phyloP scores from a whole-genome alignment of 64 coral and sea anemone genomes.

The Montipora capricornis region DNA sequence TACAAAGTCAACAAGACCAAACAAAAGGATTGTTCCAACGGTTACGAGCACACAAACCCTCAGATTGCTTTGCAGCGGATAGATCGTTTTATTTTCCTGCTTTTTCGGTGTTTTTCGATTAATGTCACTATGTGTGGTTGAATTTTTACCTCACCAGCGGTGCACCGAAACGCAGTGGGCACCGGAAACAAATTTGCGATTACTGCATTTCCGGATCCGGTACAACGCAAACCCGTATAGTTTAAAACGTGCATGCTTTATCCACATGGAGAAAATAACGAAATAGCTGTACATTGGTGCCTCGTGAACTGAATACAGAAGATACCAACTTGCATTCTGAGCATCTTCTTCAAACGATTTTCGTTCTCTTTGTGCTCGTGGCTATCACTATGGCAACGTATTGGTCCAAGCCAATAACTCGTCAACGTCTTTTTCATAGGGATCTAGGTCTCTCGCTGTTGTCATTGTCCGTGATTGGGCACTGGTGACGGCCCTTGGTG shows the following conservation, averaged over 20 bases:
- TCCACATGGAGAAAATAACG: no score
- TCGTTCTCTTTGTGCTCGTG: neutral
- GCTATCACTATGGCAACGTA: constrained; percentile 28
- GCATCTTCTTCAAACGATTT: neutral
- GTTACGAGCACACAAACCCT: no score
- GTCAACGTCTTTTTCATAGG: constrained; percentile 78
- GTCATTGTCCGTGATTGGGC: constrained; percentile 50
- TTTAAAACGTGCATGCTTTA: no score
- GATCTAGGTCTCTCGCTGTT: constrained; percentile 67
- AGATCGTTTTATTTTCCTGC: neutral
- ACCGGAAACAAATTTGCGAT: neutral
- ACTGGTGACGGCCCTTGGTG: constrained; percentile 13
- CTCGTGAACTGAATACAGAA: neutral
- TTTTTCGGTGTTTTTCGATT: neutral
- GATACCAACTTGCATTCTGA: neutral
- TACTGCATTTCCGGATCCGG: neutral
- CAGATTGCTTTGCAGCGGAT: neutral
- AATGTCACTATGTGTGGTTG: neutral
- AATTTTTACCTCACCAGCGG: neutral
- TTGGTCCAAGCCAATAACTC: constrained; percentile 87
- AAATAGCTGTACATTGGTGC: neutral
- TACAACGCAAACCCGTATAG: neutral
- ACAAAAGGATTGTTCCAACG: no score
- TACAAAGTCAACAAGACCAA: no score
- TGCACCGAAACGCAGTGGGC: neutral